These are phyloP conservation scores for Trachemys scripta DNA, from an alignment of 2,113 vertebrate species.

Conservation along the genomic window DNA sequence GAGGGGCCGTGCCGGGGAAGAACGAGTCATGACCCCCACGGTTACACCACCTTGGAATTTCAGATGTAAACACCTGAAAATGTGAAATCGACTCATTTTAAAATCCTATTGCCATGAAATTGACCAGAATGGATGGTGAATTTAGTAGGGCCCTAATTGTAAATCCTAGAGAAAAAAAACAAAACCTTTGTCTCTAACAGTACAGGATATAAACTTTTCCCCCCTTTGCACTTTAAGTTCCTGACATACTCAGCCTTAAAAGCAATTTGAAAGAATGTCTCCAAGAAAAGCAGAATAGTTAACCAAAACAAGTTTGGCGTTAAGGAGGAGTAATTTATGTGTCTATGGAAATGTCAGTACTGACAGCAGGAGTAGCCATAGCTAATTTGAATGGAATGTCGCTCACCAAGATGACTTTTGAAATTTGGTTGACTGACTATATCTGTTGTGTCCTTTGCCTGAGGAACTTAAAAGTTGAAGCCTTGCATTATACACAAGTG, in stretches of 20 bases:
- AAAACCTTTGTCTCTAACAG: too few relatives aligned
- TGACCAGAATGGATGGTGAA: too few relatives aligned
- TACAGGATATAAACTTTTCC: too few relatives aligned
- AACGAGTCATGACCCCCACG: too few relatives aligned
- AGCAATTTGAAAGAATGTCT: background rate
- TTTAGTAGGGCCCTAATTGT: too few relatives aligned
- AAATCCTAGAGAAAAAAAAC: too few relatives aligned
- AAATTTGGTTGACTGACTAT: background rate
- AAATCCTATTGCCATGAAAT: too few relatives aligned
- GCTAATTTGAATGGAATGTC: conserved; percentile 48
- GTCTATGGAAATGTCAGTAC: conserved; percentile 32
- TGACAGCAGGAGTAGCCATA: background rate
- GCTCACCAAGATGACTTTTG: conserved; percentile 17
- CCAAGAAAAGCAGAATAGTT: background rate
- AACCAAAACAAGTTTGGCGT: conserved; percentile 35
- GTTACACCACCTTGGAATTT: too few relatives aligned
- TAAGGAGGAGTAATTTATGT: conserved; percentile 47
- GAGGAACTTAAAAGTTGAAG: background rate
- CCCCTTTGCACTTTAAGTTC: too few relatives aligned
- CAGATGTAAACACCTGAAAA: too few relatives aligned
- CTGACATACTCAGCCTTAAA: background rate
- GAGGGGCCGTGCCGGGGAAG: too few relatives aligned
- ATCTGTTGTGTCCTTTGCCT: background rate
- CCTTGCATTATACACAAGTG: background rate
- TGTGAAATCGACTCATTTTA: too few relatives aligned